Percentiles rank a stretch among this genome's conserved stretches.
Evolutionary conservation across 2,113 vertebrate genomes (phyloP).

Genomic region (Melanostigma gelatinosum): DNA sequence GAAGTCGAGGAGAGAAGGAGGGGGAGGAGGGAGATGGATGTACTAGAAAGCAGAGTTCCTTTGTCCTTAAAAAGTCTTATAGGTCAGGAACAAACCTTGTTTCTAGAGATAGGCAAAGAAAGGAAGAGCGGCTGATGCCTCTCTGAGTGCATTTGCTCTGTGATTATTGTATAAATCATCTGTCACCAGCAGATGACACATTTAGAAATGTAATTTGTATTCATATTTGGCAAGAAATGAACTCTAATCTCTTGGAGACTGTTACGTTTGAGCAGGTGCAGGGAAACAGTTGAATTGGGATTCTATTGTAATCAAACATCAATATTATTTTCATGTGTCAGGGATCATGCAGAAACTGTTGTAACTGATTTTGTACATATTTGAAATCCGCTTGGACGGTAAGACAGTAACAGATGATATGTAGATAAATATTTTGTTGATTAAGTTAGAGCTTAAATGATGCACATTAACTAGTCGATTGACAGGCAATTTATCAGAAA

Average conservation of each 20-base stretch:
- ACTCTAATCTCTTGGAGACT: not conserved
- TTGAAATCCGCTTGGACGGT: not conserved
- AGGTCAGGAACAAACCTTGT: conserved; percentile 30
- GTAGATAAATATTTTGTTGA: not conserved
- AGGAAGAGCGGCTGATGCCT: conserved; percentile 28
- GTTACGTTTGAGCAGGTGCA: not conserved
- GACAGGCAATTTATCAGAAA: too few relatives aligned
- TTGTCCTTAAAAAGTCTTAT: conserved; percentile 62
- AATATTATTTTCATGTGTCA: not conserved
- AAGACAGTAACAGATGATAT: not conserved
- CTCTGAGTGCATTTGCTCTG: not conserved
- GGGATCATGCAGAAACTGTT: not conserved
- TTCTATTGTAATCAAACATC: not conserved
- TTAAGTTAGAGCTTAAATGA: not conserved
- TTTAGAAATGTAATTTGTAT: not conserved
- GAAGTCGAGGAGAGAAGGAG: not conserved
- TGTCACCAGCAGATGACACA: not conserved
- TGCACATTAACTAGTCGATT: not conserved
- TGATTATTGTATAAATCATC: not conserved
- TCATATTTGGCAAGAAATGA: not conserved
- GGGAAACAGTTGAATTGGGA: not conserved
- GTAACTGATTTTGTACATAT: not conserved
- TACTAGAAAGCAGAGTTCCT: conserved; percentile 61
- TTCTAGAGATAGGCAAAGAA: conserved; percentile 32
- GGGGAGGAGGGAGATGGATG: conserved; percentile 28